phyloP scores from a whole-genome alignment of 1,140 invertebrate genomes.

The Euura saliciscinereae region DNA sequence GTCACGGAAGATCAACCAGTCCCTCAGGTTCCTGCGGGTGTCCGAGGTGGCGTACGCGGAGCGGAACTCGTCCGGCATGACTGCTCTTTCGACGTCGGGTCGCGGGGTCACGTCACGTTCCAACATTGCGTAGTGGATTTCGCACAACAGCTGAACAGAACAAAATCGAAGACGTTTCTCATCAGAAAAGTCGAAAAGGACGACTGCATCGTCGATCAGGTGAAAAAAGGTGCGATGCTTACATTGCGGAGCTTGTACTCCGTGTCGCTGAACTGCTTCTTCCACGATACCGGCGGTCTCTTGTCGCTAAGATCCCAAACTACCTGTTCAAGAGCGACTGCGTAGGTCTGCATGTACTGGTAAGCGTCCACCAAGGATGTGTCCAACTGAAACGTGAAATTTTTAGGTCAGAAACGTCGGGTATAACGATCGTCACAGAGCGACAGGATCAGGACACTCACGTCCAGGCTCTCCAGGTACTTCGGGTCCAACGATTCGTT shows the following conservation, averaged over 20 bases:
- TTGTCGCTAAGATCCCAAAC: constrained; percentile 67
- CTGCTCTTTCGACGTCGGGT: constrained; percentile 60
- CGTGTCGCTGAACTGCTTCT: constrained; percentile 62
- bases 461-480: constrained; percentile 55
- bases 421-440: background rate
- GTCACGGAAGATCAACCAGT: constrained; percentile 72
- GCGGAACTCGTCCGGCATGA: constrained; percentile 63
- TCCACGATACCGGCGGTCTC: constrained; percentile 53
- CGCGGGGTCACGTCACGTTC: constrained; percentile 59
- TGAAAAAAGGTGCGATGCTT: constrained; percentile 37
- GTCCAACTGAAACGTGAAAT: constrained; percentile 57
- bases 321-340: constrained; percentile 71
- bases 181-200: constrained; percentile 21
- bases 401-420: constrained; percentile 4
- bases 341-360: constrained; percentile 68
- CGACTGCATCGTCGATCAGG: background rate
- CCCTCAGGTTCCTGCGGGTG: constrained; percentile 62
- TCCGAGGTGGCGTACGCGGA: constrained; percentile 44
- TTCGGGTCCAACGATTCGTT: constrained; percentile 50
- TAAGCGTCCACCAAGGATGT: constrained; percentile 63
- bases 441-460: constrained; percentile 39
- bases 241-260: constrained; percentile 65
- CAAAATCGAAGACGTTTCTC: background rate
- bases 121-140: constrained; percentile 63
- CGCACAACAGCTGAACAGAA: constrained; percentile 61